phyloP scores from a whole-genome alignment of 2,797 vertebrate genomes.

The Chiloscyllium punctatum region DNA sequence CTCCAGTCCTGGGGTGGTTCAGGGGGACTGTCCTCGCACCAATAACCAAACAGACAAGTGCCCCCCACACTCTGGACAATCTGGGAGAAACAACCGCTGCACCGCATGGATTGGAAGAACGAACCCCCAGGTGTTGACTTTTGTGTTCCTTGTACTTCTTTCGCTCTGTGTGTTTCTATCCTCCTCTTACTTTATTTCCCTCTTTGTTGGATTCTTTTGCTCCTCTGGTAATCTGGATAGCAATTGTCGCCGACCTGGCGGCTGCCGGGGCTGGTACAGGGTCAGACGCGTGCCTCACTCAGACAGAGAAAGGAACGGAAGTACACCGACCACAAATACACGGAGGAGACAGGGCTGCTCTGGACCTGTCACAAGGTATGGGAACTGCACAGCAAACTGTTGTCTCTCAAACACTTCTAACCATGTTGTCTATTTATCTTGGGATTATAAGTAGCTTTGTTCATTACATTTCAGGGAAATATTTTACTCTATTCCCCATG shows the following conservation, averaged over 20 bases:
- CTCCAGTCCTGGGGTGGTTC: not conserved
- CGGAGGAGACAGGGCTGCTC: not conserved
- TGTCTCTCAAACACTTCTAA: not conserved
- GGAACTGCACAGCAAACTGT: not conserved
- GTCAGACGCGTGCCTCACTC: constrained; percentile 72
- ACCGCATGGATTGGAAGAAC: not conserved
- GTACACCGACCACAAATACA: constrained; percentile 70
- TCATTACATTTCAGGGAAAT: not conserved
- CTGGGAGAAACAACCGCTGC: not conserved
- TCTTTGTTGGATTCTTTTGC: not conserved
- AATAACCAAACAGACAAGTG: not conserved
- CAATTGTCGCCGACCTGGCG: not conserved
- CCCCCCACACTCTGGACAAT: not conserved
- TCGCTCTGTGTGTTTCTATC: not conserved
- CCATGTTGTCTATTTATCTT: not conserved
- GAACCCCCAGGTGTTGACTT: not conserved
- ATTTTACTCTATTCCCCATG: not conserved
- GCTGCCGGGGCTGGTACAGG: not conserved
- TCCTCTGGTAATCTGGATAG: not conserved
- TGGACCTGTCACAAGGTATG: not conserved
- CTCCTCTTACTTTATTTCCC: not conserved
- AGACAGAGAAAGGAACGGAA: constrained; percentile 72
- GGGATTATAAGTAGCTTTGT: not conserved
- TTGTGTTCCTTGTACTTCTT: not conserved
- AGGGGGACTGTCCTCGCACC: not conserved